Percentiles rank a stretch among this genome's conserved stretches.
phyloP scores from a whole-genome alignment of 2,113 vertebrate genomes.

The Calidris pugnax region DNA sequence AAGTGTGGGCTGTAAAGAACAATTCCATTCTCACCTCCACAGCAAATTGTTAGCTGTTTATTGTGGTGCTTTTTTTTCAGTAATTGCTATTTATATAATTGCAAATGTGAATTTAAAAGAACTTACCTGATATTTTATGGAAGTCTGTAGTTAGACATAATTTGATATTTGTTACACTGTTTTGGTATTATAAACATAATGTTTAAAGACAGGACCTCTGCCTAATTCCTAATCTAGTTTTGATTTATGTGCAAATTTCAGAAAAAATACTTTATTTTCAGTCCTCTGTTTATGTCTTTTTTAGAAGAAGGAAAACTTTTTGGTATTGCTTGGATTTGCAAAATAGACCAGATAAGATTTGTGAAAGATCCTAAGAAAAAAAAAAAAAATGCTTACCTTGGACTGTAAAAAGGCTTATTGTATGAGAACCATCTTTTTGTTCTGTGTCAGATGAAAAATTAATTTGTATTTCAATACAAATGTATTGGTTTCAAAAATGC shows the following conservation, averaged over 20 bases:
- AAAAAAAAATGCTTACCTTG: background rate
- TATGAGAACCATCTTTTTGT: background rate
- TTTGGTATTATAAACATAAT: background rate
- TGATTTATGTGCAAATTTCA: background rate
- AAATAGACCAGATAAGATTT: background rate
- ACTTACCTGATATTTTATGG: background rate
- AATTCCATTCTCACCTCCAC: background rate
- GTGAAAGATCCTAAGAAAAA: too few species aligned
- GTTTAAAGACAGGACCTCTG: accelerated
- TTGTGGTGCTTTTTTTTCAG: background rate
- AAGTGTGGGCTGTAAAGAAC: background rate
- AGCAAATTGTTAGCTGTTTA: background rate
- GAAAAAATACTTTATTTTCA: background rate
- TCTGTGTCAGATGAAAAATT: background rate
- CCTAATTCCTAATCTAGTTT: background rate
- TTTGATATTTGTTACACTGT: background rate
- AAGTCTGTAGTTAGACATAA: background rate
- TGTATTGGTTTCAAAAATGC: background rate
- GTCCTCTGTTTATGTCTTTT: background rate
- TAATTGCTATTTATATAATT: background rate
- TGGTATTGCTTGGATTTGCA: background rate
- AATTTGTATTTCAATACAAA: background rate
- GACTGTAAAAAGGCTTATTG: background rate
- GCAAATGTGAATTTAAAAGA: background rate
- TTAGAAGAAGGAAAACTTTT: background rate